Percentiles rank a stretch among this genome's conserved stretches.
phyloP scores from a whole-genome alignment of 2,888 invertebrate species.

The Spatulosminthurus flaviceps region DNA sequence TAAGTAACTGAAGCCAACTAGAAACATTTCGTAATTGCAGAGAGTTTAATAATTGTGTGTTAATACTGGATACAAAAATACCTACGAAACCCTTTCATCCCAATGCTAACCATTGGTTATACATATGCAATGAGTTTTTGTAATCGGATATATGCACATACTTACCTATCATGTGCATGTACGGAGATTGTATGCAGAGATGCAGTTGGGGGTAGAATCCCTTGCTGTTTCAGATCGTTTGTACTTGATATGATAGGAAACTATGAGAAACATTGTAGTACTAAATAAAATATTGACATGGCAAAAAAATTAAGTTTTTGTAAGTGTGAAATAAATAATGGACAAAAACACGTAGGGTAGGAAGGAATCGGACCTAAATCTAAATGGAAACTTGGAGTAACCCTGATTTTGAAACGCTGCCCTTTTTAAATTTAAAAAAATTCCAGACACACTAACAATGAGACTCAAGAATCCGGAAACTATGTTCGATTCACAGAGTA shows the following conservation, averaged over 20 bases:
- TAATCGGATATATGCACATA: not conserved
- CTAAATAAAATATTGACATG: not conserved
- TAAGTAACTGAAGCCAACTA: conserved; percentile 60
- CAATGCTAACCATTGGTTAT: not conserved
- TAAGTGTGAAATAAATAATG: not conserved
- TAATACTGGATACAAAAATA: conserved; percentile 44
- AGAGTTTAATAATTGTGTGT: conserved; percentile 49
- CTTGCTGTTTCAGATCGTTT: not conserved
- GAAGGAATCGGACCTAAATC: too few species aligned
- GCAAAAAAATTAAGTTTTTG: not conserved
- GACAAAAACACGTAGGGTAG: too few species aligned
- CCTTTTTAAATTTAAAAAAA: not conserved
- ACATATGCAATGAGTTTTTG: not conserved
- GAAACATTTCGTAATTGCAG: conserved; percentile 46
- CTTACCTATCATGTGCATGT: too few species aligned
- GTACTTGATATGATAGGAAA: not conserved
- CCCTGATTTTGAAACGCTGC: too few species aligned
- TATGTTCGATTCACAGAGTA: not conserved
- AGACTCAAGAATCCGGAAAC: conserved; percentile 8
- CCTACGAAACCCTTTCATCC: not conserved
- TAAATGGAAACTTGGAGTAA: too few species aligned
- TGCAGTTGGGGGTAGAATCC: not conserved
- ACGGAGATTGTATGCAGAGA: too few species aligned
- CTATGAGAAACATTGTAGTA: not conserved
- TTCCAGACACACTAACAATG: not conserved